phyloP scores from a whole-genome alignment of 2,797 vertebrate genomes.

The Emys orbicularis region DNA sequence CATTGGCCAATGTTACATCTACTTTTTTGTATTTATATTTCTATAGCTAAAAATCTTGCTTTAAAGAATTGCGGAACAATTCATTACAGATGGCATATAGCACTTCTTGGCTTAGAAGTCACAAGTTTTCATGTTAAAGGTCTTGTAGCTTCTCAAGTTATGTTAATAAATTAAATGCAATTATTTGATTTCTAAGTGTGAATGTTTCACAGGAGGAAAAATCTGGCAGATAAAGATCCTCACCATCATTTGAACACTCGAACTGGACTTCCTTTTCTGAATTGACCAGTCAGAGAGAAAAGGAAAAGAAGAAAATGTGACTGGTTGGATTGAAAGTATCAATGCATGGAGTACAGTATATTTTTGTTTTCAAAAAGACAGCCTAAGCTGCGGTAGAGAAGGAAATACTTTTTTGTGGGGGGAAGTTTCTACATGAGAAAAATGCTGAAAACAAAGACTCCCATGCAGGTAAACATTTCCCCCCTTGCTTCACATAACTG shows the following conservation, averaged over 20 bases:
- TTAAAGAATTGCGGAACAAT: conserved; percentile 29
- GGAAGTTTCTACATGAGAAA: conserved; percentile 19
- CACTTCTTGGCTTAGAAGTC: conserved; percentile 56
- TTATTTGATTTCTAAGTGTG: conserved; percentile 70
- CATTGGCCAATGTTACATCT: conserved; percentile 60
- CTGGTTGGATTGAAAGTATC: conserved; percentile 72
- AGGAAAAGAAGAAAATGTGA: conserved; percentile 80
- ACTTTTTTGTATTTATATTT: conserved; percentile 5
- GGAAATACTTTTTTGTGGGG: conserved; percentile 15
- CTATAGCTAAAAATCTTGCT: conserved; percentile 43
- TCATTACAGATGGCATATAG: conserved; percentile 41
- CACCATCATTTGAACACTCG: conserved; percentile 85
- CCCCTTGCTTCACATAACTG: conserved; percentile 42
- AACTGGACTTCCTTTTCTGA: conserved; percentile 90
- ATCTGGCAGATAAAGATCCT: conserved; percentile 83
- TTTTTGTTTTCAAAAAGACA: conserved; percentile 46
- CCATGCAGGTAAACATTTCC: conserved; percentile 31
- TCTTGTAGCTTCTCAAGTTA: conserved; percentile 59
- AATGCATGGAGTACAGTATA: conserved; percentile 74
- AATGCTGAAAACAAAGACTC: conserved; percentile 10
- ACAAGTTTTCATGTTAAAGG: conserved; percentile 29
- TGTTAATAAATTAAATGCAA: conserved; percentile 62
- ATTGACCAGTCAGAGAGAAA: conserved; percentile 82
- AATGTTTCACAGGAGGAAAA: conserved; percentile 74
- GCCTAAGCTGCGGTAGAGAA: conserved; percentile 30